Conservation (phyloP, 1,140 invertebrate genomes). For the Carcinoscorpius rotundicauda region DNA sequence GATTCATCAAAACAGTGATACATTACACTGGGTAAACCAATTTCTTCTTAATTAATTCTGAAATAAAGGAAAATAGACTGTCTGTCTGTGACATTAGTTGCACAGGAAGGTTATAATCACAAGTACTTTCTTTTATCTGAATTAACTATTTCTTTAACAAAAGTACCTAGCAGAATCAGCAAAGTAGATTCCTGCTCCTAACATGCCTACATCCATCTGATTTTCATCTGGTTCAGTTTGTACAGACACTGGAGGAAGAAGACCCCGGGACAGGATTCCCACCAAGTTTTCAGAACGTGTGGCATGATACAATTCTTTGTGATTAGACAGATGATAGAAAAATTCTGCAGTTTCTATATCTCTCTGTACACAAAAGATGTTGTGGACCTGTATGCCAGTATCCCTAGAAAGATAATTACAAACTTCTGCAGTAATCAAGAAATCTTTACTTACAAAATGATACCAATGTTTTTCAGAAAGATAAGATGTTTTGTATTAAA, state of each 20-base stretch:
- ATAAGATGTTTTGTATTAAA: too few relatives aligned
- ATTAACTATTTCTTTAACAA: background rate
- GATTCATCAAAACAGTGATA: too few relatives aligned
- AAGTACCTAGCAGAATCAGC: background rate
- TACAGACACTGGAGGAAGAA: background rate
- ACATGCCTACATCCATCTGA: background rate
- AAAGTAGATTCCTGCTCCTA: background rate
- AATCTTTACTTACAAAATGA: too few relatives aligned
- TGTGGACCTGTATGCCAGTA: background rate
- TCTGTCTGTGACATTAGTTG: too few relatives aligned
- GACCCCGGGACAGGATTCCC: background rate
- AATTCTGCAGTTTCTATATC: constrained; percentile 3
- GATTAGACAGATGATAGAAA: background rate
- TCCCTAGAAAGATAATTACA: background rate
- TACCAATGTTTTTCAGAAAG: too few relatives aligned
- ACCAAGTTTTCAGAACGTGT: background rate
- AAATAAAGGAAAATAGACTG: too few relatives aligned
- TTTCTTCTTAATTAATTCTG: too few relatives aligned
- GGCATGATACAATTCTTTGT: background rate
- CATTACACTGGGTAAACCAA: too few relatives aligned
- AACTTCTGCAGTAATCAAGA: too few relatives aligned
- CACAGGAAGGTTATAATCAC: too few relatives aligned
- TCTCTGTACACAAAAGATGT: background rate
- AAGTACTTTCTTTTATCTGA: too few relatives aligned
- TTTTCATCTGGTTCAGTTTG: too few relatives aligned